Evolutionary conservation across 2,888 invertebrate species (phyloP).

Genomic region (Masnerella sp.): DNA sequence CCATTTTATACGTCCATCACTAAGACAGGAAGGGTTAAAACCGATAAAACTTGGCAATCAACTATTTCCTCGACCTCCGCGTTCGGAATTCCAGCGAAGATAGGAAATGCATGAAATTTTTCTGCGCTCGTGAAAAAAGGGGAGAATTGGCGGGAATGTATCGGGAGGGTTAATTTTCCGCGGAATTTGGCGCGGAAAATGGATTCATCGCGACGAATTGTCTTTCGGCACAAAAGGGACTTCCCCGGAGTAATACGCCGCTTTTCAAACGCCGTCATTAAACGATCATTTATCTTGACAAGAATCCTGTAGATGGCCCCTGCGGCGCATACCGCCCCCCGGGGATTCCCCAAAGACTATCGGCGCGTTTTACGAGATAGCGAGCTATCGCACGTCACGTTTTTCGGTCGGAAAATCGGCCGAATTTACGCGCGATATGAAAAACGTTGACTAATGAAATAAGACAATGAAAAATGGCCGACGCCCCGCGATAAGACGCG

Average conservation of each 20-base stretch:
- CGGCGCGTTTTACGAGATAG: slow-evolving; percentile 14
- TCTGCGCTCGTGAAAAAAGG: background rate
- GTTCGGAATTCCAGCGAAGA: too few species aligned
- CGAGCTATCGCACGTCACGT: slow-evolving; percentile 31
- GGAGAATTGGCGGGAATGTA: slow-evolving; percentile 5
- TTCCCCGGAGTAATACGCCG: slow-evolving; percentile 53
- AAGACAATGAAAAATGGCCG: slow-evolving; percentile 28
- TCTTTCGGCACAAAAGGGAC: slow-evolving; percentile 50
- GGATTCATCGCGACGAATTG: slow-evolving; percentile 45
- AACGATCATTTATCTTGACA: slow-evolving; percentile 58
- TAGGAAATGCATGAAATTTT: background rate
- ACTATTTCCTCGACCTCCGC: background rate
- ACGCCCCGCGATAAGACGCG: background rate
- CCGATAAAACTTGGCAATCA: background rate
- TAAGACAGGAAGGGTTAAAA: too few species aligned
- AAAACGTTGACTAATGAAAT: slow-evolving; percentile 38
- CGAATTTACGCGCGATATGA: slow-evolving; percentile 23
- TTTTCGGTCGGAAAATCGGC: slow-evolving; percentile 12
- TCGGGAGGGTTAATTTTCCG: slow-evolving; percentile 40
- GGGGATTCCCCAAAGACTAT: slow-evolving; percentile 44
- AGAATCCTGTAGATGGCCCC: slow-evolving; percentile 42
- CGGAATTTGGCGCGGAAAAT: slow-evolving; percentile 33
- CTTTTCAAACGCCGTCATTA: slow-evolving; percentile 51
- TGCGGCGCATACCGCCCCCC: slow-evolving; percentile 16
- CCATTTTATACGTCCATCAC: too few species aligned